Conservation (phyloP, 2,113 vertebrate species). For the Gadus macrocephalus region DNA sequence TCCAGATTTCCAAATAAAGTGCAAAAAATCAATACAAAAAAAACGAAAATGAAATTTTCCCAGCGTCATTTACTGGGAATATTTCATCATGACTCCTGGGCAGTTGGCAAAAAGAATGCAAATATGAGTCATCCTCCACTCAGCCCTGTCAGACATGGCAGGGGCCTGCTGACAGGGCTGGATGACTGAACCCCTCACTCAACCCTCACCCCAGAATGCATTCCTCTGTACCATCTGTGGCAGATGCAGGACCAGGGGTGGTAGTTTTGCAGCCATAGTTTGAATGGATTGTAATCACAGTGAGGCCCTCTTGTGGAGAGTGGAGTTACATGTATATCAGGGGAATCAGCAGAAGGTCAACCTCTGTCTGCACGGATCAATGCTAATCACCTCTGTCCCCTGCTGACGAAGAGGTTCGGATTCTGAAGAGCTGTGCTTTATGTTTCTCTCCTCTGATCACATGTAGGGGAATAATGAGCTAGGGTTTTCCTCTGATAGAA, state of each 20-base stretch:
- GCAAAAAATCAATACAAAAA: neutral
- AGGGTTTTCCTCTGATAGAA: too few relatives aligned
- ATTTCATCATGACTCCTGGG: neutral
- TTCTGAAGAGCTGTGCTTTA: too few relatives aligned
- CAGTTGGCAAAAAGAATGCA: conserved; percentile 4
- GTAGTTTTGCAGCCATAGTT: neutral
- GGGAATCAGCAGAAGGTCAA: too few relatives aligned
- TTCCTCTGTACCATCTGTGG: conserved; percentile 15
- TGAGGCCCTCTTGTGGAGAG: too few relatives aligned
- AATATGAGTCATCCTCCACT: conserved; percentile 15
- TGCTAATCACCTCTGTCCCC: too few relatives aligned
- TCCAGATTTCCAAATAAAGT: neutral
- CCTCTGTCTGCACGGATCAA: too few relatives aligned
- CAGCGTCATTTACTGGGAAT: neutral
- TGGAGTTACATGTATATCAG: too few relatives aligned
- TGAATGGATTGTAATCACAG: neutral
- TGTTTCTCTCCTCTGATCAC: too few relatives aligned
- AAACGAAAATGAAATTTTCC: neutral
- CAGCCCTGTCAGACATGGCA: conserved; percentile 21
- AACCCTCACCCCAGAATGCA: neutral
- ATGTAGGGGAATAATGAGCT: too few relatives aligned
- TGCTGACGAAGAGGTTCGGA: too few relatives aligned
- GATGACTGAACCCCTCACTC: too few relatives aligned
- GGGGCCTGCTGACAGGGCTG: conserved; percentile 11
- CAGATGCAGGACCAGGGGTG: neutral